Conservation (phyloP, 2,113 vertebrate species). For the Dermatemys mawii region DNA sequence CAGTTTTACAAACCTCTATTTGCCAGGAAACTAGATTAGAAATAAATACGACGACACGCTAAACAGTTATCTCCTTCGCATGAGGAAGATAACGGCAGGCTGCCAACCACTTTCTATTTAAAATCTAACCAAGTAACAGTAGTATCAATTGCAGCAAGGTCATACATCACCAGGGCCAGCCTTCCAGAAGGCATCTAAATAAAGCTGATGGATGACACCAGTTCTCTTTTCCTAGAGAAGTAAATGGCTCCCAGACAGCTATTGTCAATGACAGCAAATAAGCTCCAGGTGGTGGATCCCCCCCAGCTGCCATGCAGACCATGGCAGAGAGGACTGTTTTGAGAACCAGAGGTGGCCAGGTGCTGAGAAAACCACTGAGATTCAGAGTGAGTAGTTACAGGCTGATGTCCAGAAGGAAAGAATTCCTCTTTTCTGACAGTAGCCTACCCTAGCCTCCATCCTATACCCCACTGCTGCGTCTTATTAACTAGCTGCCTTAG, state of each 20-base stretch:
- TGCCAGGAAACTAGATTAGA: neutral
- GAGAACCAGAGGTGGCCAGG: neutral
- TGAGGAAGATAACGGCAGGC: neutral
- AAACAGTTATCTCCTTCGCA: neutral
- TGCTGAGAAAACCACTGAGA: neutral
- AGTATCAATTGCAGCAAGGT: neutral
- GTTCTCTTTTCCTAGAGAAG: neutral
- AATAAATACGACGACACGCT: neutral
- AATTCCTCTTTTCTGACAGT: neutral
- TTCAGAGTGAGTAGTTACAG: neutral
- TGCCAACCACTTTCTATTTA: neutral
- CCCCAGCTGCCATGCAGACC: neutral
- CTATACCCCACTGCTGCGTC: neutral
- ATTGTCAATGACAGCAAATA: neutral
- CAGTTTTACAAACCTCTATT: neutral
- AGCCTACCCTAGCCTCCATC: neutral
- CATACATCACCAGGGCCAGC: neutral
- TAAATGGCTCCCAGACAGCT: neutral
- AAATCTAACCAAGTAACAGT: neutral
- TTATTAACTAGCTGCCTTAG: neutral
- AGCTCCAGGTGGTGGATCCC: neutral
- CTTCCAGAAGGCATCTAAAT: neutral
- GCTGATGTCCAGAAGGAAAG: neutral
- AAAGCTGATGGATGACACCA: neutral
- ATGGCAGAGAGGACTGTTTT: neutral